Conservation (phyloP, 2,888 invertebrate species). For the Acanthosepion lycidas region DNA sequence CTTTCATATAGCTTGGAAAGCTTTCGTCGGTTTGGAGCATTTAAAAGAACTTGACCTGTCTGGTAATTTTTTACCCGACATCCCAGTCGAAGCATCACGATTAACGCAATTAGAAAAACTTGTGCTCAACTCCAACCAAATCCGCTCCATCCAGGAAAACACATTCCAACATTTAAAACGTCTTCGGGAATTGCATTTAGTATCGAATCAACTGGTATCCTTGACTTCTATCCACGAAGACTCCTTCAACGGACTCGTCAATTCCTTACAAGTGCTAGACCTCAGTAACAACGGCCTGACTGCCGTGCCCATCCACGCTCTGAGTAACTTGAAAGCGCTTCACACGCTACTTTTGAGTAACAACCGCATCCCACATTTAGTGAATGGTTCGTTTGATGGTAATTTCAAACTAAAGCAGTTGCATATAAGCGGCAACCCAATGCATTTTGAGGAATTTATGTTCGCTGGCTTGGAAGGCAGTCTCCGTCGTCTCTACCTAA, state of each 20-base stretch:
- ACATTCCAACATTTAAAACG: conserved; percentile 41
- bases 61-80: background rate
- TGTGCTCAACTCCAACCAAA: conserved; percentile 39
- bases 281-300: conserved; percentile 42
- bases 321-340: background rate
- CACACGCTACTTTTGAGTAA: background rate
- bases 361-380: conserved; percentile 41
- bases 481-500: conserved; percentile 11
- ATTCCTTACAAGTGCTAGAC: conserved; percentile 34
- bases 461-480: background rate
- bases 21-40: background rate
- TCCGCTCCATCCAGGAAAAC: conserved; percentile 34
- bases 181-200: conserved; percentile 10
- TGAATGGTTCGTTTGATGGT: conserved; percentile 33
- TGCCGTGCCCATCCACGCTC: background rate
- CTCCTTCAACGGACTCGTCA: conserved; percentile 10
- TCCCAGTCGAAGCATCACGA: background rate
- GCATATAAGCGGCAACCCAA: conserved; percentile 43
- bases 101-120: conserved; percentile 14
- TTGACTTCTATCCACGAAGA: conserved; percentile 36
- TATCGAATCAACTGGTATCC: background rate
- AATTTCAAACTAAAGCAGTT: background rate
- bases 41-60: conserved; percentile 43
- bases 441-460: conserved; percentile 33
- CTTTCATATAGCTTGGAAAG: conserved; percentile 33